Evolutionary conservation across 2,888 invertebrate species (phyloP), one percentile per base, ranked within the genome.

Genomic region (Xanthia icteritia): DNA sequence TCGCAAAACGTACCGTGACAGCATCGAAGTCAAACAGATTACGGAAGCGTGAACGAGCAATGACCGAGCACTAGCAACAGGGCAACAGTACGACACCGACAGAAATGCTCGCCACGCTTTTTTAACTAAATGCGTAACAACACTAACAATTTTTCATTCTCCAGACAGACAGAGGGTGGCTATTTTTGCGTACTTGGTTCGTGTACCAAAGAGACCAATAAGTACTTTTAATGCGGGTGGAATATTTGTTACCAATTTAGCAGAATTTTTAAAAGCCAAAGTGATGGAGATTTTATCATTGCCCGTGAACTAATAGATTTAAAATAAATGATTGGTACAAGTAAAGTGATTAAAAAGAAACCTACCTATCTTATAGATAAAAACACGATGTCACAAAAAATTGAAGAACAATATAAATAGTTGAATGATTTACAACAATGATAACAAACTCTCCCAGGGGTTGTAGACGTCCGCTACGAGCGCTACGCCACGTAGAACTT

Each of bases 1-100:
- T 83, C 76, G 84, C 83, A 85, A 76, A 85, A 80, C 75, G 80
- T 36, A 80, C 76, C 80, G 80, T 80, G 80, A 80, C 84, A 75
- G 72, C 48, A 77, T 73, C 60, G 69, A 73, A 72, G 77, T 84
- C 72, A 69, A 78, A 79, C 73, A 84, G 83, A 79, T 82, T 81
- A 80, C 60, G 69, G 83, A 78, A 82, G 74, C 82, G 65, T 73
- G 73, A 76, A 73, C 83, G 73, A 80, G 81, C 84, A 81, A 81
- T 81, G 82, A 84, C 82, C 82, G 83, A 76, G 48, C 72, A 54
- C 72, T 60, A 63, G 70, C 64, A 58, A 60, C 84, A 70, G 58
- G 51, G 69, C 73, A 66, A 27, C 83, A 68, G 76, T 84, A 83
- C 60, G 77, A 81, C 73, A 85, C 77, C 68, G 69, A 75, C 76